Conservation (phyloP, 2,113 vertebrate species). For the Circaetus gallicus region DNA sequence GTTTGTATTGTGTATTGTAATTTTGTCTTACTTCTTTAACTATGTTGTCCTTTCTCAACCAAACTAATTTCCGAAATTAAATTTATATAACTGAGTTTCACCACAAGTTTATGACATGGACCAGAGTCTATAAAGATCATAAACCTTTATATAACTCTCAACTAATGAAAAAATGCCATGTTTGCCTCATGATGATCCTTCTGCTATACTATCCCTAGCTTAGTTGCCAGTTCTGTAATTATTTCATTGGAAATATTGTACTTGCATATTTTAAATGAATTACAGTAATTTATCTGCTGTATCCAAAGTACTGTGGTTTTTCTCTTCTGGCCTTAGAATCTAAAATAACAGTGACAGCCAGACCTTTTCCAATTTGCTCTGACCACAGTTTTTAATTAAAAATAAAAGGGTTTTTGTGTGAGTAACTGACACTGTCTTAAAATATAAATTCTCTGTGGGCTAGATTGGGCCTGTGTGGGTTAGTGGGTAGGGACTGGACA, state of each 20-base stretch:
- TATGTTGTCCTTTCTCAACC: slow-evolving; percentile 61
- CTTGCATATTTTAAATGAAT: not conserved
- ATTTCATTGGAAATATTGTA: not conserved
- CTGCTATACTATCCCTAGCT: not conserved
- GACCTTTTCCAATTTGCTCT: not conserved
- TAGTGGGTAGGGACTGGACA: not conserved
- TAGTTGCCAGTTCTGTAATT: not conserved
- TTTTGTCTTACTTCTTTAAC: slow-evolving; percentile 30
- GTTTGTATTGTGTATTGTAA: not conserved
- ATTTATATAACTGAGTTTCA: slow-evolving; percentile 31
- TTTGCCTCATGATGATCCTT: not conserved
- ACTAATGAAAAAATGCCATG: not conserved
- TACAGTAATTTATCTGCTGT: not conserved
- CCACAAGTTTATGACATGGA: not conserved
- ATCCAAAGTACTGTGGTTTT: not conserved
- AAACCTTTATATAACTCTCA: not conserved
- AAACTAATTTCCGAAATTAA: slow-evolving; percentile 46
- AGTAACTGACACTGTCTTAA: not conserved
- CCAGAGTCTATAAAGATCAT: not conserved
- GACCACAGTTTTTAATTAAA: not conserved
- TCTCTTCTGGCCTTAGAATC: not conserved
- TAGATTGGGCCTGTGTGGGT: not conserved
- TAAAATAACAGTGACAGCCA: not conserved
- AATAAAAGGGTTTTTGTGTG: not conserved
- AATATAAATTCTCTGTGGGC: not conserved